These are phyloP conservation scores for Siderastrea radians DNA, from an alignment of 92 coral and sea anemone genomes.

Conservation along the genomic window DNA sequence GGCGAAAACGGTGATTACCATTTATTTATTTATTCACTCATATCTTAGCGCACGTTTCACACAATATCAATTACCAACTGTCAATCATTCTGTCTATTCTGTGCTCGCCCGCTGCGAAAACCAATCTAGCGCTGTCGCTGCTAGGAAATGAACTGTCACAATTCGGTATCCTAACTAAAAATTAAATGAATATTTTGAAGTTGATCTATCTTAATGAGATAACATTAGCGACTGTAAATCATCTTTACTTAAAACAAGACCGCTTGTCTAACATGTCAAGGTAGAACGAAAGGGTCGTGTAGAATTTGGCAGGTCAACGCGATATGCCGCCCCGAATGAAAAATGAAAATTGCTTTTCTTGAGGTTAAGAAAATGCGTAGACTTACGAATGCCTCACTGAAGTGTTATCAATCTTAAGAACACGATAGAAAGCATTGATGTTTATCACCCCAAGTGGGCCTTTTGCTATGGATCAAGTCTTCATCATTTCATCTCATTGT, in stretches of 20 bases:
- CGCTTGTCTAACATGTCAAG: constrained; percentile 83
- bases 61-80: constrained; percentile 92
- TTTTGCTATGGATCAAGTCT: constrained; percentile 35
- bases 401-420: constrained; percentile 57
- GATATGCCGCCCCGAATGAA: constrained; percentile 76
- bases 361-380: constrained; percentile 50
- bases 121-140: constrained; percentile 89
- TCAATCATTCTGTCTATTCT: constrained; percentile 85
- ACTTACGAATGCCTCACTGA: constrained; percentile 35
- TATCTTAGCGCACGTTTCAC: constrained; percentile 85
- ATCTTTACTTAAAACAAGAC: constrained; percentile 90
- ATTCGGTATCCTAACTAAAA: constrained; percentile 87
- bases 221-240: constrained; percentile 97
- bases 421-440: constrained; percentile 55
- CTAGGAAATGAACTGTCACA: constrained; percentile 96
- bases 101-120: constrained; percentile 94
- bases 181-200: constrained; percentile 98
- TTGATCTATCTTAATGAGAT: constrained; percentile 97
- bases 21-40: constrained; percentile 89
- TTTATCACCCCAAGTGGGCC: constrained; percentile 43
- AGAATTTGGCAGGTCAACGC: constrained; percentile 75
- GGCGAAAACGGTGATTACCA: constrained; percentile 85
- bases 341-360: constrained; percentile 85
- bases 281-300: constrained; percentile 55
- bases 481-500: constrained; percentile 6